Base-by-base conservation (phyloP, 2,113 vertebrate species). In the Xiphorhynchus elegans region DNA sequence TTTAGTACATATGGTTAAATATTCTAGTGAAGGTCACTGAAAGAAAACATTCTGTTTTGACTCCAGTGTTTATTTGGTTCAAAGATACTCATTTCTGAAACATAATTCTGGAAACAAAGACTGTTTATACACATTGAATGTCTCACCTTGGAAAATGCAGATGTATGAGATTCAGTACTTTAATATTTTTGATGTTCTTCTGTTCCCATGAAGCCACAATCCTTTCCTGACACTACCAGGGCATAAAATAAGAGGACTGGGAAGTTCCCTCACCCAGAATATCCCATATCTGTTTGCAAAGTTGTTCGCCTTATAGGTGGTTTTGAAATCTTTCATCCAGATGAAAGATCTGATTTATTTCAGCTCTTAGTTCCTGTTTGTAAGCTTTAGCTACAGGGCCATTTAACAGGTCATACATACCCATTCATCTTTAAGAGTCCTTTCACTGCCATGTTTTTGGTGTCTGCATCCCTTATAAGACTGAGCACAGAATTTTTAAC, bases 251-350 rank as follows among this genome's bases (percentile, higher is more conserved):
- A 82, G 70, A 62, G 18, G 29, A 37, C 12, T 56, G 17, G 29
- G 77, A 87, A 79, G 13, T 50, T 85, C 12, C 16, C 10, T 69
- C 8, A 13, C 49, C 5, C 39, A 66, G 37, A 87, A 80, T 79
- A 72, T 68, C 49, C 31, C 14, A 11, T 77, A 55, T 88, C 58
- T 88, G 10, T 4, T 72, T 53, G 13, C 31, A 88, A 33, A 80
- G 16, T 60, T 89, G 4, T 17, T 62, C 4, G 80, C 17, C 50
- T 84, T 75, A 69, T 70, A 46, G 0, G 6, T 23, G 70, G 55
- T n/a, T 95, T 94, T 84, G 29, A 90, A 90, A 76, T 60, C n/a
- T 83, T 93, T 80, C 47, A 70, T 44, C 18, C 76, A 92, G 46
- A 80, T 14, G 18, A 67, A 95, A 78, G 66, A 75, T 84, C 21